phyloP scores from a whole-genome alignment of 2,797 vertebrate species.

The Sebastes trivittatus region DNA sequence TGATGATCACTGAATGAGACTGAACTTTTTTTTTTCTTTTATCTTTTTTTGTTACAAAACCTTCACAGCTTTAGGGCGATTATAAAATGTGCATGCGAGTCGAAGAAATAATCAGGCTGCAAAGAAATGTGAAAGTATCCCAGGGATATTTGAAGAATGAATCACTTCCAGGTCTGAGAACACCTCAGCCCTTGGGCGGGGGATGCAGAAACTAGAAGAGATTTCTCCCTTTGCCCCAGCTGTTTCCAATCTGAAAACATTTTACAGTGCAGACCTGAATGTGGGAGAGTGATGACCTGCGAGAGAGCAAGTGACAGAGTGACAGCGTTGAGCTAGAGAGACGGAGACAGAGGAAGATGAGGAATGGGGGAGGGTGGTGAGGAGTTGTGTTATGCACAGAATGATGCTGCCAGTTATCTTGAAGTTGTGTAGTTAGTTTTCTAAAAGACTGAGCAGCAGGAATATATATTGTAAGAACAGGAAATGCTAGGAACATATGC shows the following conservation, averaged over 20 bases:
- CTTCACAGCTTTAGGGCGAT: conserved; percentile 57
- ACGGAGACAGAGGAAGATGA: conserved; percentile 56
- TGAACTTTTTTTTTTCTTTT: conserved; percentile 58
- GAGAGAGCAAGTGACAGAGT: conserved; percentile 71
- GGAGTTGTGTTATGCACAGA: conserved; percentile 4
- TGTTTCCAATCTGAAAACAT: conserved; percentile 70
- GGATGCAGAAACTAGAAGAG: conserved; percentile 32
- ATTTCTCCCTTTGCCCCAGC: conserved; percentile 62
- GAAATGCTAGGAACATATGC: conserved; percentile 30
- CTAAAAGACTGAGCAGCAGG: conserved; percentile 6
- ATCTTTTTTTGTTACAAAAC: conserved; percentile 59
- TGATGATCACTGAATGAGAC: conserved; percentile 73
- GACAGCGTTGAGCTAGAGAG: conserved; percentile 67
- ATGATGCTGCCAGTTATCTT: conserved; percentile 29
- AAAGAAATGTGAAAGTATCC: conserved; percentile 56
- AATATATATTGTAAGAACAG: conserved; percentile 1
- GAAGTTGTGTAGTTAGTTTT: conserved; percentile 25
- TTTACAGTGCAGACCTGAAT: conserved; percentile 60
- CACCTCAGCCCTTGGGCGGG: conserved; percentile 44
- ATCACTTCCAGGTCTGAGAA: conserved; percentile 68
- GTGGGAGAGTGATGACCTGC: conserved; percentile 77
- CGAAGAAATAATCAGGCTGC: conserved; percentile 10
- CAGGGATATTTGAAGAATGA: conserved; percentile 76
- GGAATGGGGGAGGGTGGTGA: conserved; percentile 23
- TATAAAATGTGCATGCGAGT: conserved; percentile 25